These are phyloP conservation scores for Lasioglossum pauxillum DNA, from an alignment of 2,888 invertebrate genomes.

Conservation along the genomic window DNA sequence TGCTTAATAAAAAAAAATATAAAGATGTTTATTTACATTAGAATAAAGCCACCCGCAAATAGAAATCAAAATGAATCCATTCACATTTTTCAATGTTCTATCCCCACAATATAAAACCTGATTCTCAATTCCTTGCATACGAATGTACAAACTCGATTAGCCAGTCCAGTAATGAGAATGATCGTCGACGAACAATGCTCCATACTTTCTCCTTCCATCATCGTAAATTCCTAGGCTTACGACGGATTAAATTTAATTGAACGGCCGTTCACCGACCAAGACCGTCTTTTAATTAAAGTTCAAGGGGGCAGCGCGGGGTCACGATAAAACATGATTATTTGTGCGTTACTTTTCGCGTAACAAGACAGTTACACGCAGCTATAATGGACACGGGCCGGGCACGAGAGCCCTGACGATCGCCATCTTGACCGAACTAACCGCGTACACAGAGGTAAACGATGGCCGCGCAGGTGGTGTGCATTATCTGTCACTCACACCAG, in stretches of 20 bases:
- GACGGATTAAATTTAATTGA: slow-evolving; percentile 20
- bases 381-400: slow-evolving; percentile 40
- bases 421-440: slow-evolving; percentile 57
- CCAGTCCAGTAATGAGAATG: neutral
- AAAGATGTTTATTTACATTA: neutral
- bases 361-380: slow-evolving; percentile 55
- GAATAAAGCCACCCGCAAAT: neutral
- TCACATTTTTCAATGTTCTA: neutral
- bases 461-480: slow-evolving; percentile 61
- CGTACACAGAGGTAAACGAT: slow-evolving; percentile 43
- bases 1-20: too few species aligned
- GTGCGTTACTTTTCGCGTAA: slow-evolving; percentile 53
- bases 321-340: slow-evolving; percentile 46
- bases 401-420: slow-evolving; percentile 55
- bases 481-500: slow-evolving; percentile 61
- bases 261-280: neutral
- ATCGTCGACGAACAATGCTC: neutral
- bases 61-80: neutral
- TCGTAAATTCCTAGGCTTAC: neutral
- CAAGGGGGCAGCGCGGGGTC: slow-evolving; percentile 10
- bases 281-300: slow-evolving; percentile 38
- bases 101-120: neutral
- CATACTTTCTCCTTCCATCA: too few species aligned
- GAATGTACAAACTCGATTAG: neutral
- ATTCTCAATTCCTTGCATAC: neutral